These are phyloP conservation scores for Baronia brevicornis DNA, from an alignment of 2,888 invertebrate species.

Conservation along the genomic window DNA sequence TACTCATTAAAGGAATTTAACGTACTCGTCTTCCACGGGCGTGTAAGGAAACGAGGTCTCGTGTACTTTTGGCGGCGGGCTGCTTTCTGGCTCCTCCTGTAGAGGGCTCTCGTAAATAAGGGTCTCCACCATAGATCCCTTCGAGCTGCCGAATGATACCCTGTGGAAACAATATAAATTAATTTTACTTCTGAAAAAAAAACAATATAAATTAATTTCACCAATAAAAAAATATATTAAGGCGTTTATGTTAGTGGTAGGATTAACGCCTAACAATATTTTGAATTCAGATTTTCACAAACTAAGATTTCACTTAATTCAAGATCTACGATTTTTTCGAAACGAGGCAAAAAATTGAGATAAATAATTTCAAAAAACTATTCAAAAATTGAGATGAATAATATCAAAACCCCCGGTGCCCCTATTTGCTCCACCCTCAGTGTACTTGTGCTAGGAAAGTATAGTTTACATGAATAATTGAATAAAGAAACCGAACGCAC, in stretches of 20 bases:
- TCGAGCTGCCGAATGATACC: constrained; percentile 95
- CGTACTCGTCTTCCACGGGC: constrained; percentile 76
- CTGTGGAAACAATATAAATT: constrained; percentile 61
- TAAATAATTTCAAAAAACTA: too few relatives aligned
- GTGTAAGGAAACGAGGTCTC: constrained; percentile 66
- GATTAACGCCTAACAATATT: constrained; percentile 6
- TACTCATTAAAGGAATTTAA: constrained; percentile 56
- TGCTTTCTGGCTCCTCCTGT: constrained; percentile 85
- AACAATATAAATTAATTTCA: constrained; percentile 4
- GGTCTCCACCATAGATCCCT: constrained; percentile 96
- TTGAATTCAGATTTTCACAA: too few relatives aligned
- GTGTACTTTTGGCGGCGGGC: constrained; percentile 73
- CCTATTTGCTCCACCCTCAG: too few relatives aligned
- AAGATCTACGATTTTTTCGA: too few relatives aligned
- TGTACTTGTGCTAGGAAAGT: too few relatives aligned
- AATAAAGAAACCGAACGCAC: too few relatives aligned
- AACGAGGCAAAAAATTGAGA: too few relatives aligned
- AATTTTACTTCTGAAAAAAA: neutral
- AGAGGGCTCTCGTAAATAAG: constrained; percentile 91
- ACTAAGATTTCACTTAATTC: too few relatives aligned
- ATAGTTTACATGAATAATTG: too few relatives aligned
- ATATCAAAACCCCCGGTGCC: too few relatives aligned
- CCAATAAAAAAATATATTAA: constrained; percentile 3
- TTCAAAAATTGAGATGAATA: too few relatives aligned
- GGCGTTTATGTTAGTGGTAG: constrained; percentile 7